These are phyloP conservation scores for Platorchestia sp. DNA, from an alignment of 1,140 invertebrate species.

Conservation along the genomic window DNA sequence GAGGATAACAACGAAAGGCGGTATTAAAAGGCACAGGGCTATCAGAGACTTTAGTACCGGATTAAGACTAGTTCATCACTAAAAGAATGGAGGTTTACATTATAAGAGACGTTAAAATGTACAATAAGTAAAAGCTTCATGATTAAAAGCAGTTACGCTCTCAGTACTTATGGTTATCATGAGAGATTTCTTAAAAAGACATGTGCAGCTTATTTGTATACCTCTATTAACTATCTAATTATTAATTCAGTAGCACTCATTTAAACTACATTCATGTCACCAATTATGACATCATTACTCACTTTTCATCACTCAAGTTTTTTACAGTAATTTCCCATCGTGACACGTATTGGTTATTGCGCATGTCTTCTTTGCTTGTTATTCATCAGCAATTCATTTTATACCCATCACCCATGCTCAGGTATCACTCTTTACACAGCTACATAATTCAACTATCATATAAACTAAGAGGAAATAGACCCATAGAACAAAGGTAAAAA, in stretches of 20 bases:
- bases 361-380: too few species aligned
- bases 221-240: too few species aligned
- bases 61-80: not conserved
- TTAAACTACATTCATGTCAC: too few species aligned
- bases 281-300: not conserved
- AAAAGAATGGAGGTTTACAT: not conserved
- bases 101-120: not conserved
- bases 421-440: not conserved
- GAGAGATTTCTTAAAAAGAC: too few species aligned
- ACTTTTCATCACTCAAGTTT: not conserved
- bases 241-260: too few species aligned
- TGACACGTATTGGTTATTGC: too few species aligned
- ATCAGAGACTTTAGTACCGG: not conserved
- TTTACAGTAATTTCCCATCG: not conserved
- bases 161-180: too few species aligned
- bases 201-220: too few species aligned
- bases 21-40: too few species aligned
- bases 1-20: too few species aligned
- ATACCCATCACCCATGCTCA: not conserved
- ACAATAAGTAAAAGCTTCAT: not conserved
- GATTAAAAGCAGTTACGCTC: not conserved
- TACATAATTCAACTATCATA: not conserved
- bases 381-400: too few species aligned
- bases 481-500: not conserved
- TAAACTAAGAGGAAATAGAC: not conserved